A percentile compares a stretch with the other conserved stretches of the same genome.
These are phyloP conservation scores for Aphis gossypii DNA, from an alignment of 1,140 invertebrate genomes.

Conservation along the genomic window DNA sequence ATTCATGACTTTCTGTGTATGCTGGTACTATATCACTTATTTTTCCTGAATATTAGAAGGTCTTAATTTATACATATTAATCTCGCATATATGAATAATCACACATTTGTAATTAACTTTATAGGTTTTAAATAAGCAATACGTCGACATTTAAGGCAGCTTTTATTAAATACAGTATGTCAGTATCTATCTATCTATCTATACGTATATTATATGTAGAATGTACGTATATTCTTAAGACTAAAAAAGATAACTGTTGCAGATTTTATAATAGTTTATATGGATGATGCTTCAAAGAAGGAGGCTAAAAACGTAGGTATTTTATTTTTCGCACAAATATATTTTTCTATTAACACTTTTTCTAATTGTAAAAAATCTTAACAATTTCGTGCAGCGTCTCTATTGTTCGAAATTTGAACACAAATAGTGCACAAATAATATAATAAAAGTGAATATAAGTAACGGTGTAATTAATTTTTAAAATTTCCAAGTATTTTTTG, in stretches of 20 bases:
- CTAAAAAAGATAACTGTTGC: no score
- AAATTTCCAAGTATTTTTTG: background rate
- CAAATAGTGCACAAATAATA: background rate
- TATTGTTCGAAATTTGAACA: background rate
- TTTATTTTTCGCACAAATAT: background rate
- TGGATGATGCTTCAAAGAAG: rapidly evolving
- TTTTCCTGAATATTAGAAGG: no score
- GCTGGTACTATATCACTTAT: no score
- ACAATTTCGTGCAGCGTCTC: background rate
- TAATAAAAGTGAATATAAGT: background rate
- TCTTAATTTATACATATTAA: background rate
- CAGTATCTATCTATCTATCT: no score
- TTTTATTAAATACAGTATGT: background rate
- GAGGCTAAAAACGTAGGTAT: background rate
- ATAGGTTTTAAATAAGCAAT: background rate
- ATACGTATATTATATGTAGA: no score
- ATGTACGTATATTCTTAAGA: no score
- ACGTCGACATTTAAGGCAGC: no score
- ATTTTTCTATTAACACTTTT: background rate
- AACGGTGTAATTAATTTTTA: background rate
- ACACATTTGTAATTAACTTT: background rate
- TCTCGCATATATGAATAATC: background rate
- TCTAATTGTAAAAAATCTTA: background rate
- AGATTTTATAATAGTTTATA: background rate
- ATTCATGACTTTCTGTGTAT: background rate